Percentiles rank a stretch among this genome's conserved stretches.
Evolutionary conservation across 2,888 invertebrate species (phyloP).

Genomic region (Pardosa pseudoannulata): DNA sequence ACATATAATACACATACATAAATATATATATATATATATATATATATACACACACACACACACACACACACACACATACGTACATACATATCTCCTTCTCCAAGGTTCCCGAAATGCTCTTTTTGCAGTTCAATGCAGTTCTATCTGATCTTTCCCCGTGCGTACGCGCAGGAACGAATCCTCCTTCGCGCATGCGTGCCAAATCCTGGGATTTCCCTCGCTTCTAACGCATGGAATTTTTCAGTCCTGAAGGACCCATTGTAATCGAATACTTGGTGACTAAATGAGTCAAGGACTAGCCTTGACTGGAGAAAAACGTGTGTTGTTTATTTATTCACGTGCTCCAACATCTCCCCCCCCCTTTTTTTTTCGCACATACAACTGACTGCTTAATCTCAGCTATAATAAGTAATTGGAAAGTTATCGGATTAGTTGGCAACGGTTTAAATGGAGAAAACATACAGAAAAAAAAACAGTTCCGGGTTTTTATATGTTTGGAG

Average conservation of each 20-base stretch:
- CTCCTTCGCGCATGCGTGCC: not conserved
- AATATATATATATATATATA: too few relatives aligned
- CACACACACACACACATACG: too few relatives aligned
- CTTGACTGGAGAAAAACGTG: conserved; percentile 48
- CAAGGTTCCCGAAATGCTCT: too few relatives aligned
- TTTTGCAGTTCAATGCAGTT: too few relatives aligned
- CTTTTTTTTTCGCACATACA: not conserved
- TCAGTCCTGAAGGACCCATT: conserved; percentile 43
- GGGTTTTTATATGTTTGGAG: conserved; percentile 2
- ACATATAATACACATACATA: too few relatives aligned
- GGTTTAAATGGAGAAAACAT: too few relatives aligned
- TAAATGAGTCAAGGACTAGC: conserved; percentile 64
- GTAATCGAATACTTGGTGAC: conserved; percentile 10
- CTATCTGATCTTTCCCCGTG: too few relatives aligned
- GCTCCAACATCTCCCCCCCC: too few relatives aligned
- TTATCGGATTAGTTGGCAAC: not conserved
- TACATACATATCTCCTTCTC: too few relatives aligned
- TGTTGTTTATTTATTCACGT: not conserved
- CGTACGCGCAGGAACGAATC: not conserved
- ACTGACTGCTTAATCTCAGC: not conserved
- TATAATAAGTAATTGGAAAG: not conserved
- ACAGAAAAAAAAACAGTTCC: conserved; percentile 8
- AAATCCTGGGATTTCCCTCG: conserved; percentile 1
- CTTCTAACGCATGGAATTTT: not conserved
- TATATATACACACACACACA: too few relatives aligned